Evolutionary conservation across 2,888 invertebrate genomes (phyloP), one percentile per base, ranked within the genome.

Genomic region (Calliphora vomitoria): DNA sequence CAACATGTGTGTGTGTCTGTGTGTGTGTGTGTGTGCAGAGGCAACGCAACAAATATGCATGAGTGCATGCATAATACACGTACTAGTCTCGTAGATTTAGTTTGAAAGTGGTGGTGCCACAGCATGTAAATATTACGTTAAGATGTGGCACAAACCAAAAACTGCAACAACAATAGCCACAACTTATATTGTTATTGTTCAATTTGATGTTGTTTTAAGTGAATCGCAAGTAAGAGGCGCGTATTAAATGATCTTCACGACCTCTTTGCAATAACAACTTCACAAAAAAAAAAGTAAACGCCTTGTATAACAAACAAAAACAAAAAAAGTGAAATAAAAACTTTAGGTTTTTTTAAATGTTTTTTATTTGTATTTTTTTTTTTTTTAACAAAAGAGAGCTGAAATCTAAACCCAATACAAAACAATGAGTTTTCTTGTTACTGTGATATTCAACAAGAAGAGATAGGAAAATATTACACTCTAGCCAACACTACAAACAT

Each of bases 191-290:
- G 87, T 87, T 87, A 87, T 87, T 87, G 87, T 87, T 87, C 60
- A 81, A 81, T 81, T 87, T 87, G 81, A 87, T 53, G 80, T 74
- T 76, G 87, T 78, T 84, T 76, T 76, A 87, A 84, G 87, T 87
- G 81, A 87, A 87, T 87, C 84, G 60, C 75, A 68, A 81, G 82
- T 88, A 85, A 85, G 82, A 85, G 85, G 88, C 82, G 85, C 85
- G 82, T 87, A 87, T 82, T 82, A 87, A 85, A 85, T 82, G 82
- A 82, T 86, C 88, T 88, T 84, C 76, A 85, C 84, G 85, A 85
- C 88, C 85, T 80, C 85, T 75, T 79, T 69, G 66, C 66, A 75
- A 69, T 20, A 53, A 15, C 55, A 72, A 64, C 55, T 55, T 15
- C 68, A 68, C 18, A 62, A 75, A 83, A 75, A 62, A 75, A 83